Evolutionary conservation across 2,888 invertebrate species (phyloP).

Genomic region (Phyto melanocephala): DNA sequence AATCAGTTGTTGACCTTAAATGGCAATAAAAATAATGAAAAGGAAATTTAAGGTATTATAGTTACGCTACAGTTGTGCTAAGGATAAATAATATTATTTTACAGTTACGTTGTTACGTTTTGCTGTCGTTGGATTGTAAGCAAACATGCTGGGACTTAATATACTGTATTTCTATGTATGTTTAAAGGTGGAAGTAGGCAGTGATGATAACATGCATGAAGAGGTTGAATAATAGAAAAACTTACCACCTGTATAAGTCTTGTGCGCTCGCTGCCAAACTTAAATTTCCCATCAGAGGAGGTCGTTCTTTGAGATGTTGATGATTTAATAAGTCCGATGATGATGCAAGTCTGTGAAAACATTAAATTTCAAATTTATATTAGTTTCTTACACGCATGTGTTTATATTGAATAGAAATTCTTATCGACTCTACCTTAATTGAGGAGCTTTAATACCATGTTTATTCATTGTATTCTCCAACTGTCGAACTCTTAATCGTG

Average conservation of each 20-base stretch:
- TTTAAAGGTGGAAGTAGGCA: background rate
- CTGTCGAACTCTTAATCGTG: conserved; percentile 89
- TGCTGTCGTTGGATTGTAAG: background rate
- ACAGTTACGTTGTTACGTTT: background rate
- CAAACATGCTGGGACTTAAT: conserved; percentile 21
- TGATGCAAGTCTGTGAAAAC: conserved; percentile 80
- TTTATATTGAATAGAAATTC: background rate
- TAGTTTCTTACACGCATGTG: too few species aligned
- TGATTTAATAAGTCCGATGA: conserved; percentile 82
- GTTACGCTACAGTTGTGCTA: background rate
- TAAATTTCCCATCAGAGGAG: conserved; percentile 79
- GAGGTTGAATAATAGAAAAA: conserved; percentile 67
- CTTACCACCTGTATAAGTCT: conserved; percentile 80
- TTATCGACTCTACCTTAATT: conserved; percentile 80
- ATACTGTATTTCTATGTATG: background rate
- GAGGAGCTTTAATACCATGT: conserved; percentile 89
- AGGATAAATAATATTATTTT: background rate
- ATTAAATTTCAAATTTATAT: too few species aligned
- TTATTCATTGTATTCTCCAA: conserved; percentile 91
- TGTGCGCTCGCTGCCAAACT: conserved; percentile 79
- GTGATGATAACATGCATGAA: conserved; percentile 8
- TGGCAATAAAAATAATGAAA: too few species aligned
- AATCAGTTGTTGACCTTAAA: too few species aligned
- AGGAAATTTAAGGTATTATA: conserved; percentile 1
- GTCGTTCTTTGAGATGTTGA: conserved; percentile 80